Base-by-base conservation (phyloP, 2,888 invertebrate genomes). In the Aleiodes testaceus region DNA sequence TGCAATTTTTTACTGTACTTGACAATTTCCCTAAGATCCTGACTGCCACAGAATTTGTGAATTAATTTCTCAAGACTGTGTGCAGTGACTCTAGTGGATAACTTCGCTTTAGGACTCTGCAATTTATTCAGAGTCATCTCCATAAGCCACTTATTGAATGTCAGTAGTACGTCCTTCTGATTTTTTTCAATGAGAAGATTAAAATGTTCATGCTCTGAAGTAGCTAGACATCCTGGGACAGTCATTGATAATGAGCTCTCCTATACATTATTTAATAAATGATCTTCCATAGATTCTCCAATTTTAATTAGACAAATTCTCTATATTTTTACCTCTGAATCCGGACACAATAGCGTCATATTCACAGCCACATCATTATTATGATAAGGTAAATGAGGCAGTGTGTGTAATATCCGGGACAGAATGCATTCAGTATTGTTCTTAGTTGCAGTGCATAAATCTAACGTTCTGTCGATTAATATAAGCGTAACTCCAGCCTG, bases 381-480 rank as follows among this genome's bases (percentile, higher is more conserved):
- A 80, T 93, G 93, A 66, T 91, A 90, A 0, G 91, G 91, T 59
- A 93, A 89, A 76, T 89, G 88, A 0, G 92, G 92, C 64, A 93
- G 84, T 49, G 91, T 88, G 16, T 88, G 87, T 82, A 91, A 87
- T 63, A 92, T 89, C 79, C 90, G 90, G 74, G 92, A 92, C 22
- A 93, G 85, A 22, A 92, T 86, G 0, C 91, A 91, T 78, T 92
- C 92, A 52, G 89, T 89, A 61, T 90, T 89, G 79, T 92, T 91
- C 72, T 91, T 91, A 12, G 91, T 89, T 4, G 90, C 90, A 18
- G 90, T 90, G 73, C 91, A 91, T 47, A 93, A 82, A 82, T 93
- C 93, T 66, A 93, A 81, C 0, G 91, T 91, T 9, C 93, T 89
- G 77, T 93, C 93, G 18, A 93, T 86, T 26, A 92, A 86, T 53